Evolutionary conservation across 2,113 vertebrate genomes (phyloP), one percentile per base, ranked within the genome.

Genomic region (Hemiprocne comata): DNA sequence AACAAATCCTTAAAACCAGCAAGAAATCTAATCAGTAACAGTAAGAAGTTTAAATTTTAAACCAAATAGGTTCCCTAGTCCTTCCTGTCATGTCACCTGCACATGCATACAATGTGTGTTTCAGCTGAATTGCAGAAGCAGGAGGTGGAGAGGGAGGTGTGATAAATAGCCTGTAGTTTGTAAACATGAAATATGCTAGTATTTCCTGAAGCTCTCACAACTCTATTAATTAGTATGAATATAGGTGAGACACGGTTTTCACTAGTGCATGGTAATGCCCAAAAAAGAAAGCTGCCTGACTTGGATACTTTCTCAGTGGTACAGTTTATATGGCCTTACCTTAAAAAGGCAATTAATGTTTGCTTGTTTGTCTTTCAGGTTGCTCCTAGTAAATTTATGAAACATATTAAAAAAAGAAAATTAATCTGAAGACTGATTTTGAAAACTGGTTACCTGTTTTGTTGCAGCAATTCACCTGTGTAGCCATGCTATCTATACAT

Each of bases 31-130:
- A 76, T 58, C 40, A 31, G 4, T 57, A 48, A 31, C 26, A 69
- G 6, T 55, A 51, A 71, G 31, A 66, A 66, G 50, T 51, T 83
- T 71, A 54, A 20, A 50, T 73, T 84, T 77, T 73, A 74, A 86
- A 26, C n/a, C 31, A 62, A 24, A 42, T 2, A 3, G 1, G 5
- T 36, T 95, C 29, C 19, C 15, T 6, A 40, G 40, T 57, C 34
- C 33, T 91, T 87, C 6, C 28, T 46, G 13, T 71, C 28, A 9
- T 10, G 40, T 62, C 21, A 86, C 6, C 33, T 1, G 1, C 38
- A 34, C 0, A 0, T 40, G 23, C 20, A 28, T 55, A 7, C 7
- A 23, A 48, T 40, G 29, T 66, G 19, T 0, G 1, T 72, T 85
- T 93, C 20, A 24, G 10, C 16, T 93, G 78, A 87, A n/a, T 54